phyloP scores from a whole-genome alignment of 2,113 vertebrate genomes.

The Ochotona curzoniae region DNA sequence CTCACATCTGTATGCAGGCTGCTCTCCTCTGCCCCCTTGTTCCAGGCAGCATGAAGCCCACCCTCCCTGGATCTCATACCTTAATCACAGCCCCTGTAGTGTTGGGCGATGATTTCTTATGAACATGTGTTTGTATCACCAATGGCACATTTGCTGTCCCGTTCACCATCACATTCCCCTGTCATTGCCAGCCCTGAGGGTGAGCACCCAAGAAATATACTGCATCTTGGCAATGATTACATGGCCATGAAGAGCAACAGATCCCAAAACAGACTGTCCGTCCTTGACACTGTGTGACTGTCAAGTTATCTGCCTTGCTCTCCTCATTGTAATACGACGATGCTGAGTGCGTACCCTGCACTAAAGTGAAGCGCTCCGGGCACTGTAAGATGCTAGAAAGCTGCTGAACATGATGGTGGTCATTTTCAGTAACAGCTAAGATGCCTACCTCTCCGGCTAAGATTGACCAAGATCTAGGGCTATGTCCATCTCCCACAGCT shows the following conservation, averaged over 20 bases:
- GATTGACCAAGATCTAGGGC: not conserved
- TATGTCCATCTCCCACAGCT: not conserved
- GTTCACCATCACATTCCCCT: constrained; percentile 14
- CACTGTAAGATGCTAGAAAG: not conserved
- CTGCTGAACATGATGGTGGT: not conserved
- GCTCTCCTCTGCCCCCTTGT: not conserved
- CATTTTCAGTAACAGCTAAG: not conserved
- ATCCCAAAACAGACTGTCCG: not conserved
- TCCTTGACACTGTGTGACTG: not conserved
- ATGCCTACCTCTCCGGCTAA: not conserved
- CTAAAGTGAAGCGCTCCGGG: not conserved
- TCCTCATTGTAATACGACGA: not conserved
- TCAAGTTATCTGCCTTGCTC: not conserved
- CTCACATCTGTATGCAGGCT: not conserved
- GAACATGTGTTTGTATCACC: not conserved
- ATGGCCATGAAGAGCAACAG: not conserved
- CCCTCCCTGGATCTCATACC: not conserved
- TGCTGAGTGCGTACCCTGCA: not conserved
- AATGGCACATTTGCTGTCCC: not conserved
- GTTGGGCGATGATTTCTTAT: constrained; percentile 20
- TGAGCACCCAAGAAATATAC: constrained; percentile 8
- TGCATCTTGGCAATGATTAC: constrained; percentile 27
- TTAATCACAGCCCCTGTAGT: not conserved
- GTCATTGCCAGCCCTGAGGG: not conserved
- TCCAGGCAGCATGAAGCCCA: not conserved